Percentiles rank a stretch among this genome's conserved stretches.
These are phyloP conservation scores for Biston betularia DNA, from an alignment of 2,888 invertebrate genomes.

Conservation along the genomic window DNA sequence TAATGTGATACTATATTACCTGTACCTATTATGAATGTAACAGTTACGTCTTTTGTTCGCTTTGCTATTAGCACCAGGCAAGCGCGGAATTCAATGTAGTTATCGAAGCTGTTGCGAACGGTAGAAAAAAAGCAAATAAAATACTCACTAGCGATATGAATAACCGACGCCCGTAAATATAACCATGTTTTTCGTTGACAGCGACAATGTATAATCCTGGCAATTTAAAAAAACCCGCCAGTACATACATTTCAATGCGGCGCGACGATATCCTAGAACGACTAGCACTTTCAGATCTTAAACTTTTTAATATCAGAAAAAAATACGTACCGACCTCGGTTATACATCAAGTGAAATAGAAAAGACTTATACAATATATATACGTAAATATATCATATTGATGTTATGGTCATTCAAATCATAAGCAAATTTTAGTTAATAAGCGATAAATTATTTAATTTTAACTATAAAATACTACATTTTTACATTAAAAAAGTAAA, in stretches of 20 bases:
- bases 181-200: too few species aligned
- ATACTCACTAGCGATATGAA: too few species aligned
- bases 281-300: neutral
- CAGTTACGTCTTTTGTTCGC: too few species aligned
- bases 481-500: neutral
- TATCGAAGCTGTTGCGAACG: too few species aligned
- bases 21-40: too few species aligned
- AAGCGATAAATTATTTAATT: constrained; percentile 57
- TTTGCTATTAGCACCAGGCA: too few species aligned
- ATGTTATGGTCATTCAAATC: constrained; percentile 4
- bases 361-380: neutral
- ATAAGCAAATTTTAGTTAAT: constrained; percentile 23
- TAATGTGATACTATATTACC: too few species aligned
- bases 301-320: neutral
- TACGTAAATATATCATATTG: constrained; percentile 5
- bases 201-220: too few species aligned
- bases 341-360: neutral
- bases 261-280: neutral
- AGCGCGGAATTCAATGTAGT: too few species aligned
- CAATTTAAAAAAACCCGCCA: too few species aligned
- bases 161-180: too few species aligned
- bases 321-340: neutral
- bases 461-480: neutral
- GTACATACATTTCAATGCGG: neutral
- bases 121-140: too few species aligned